Evolutionary conservation across 2,797 vertebrate species (phyloP), one percentile per base, ranked within the genome.

Genomic region (Scomberomorus guttatus): DNA sequence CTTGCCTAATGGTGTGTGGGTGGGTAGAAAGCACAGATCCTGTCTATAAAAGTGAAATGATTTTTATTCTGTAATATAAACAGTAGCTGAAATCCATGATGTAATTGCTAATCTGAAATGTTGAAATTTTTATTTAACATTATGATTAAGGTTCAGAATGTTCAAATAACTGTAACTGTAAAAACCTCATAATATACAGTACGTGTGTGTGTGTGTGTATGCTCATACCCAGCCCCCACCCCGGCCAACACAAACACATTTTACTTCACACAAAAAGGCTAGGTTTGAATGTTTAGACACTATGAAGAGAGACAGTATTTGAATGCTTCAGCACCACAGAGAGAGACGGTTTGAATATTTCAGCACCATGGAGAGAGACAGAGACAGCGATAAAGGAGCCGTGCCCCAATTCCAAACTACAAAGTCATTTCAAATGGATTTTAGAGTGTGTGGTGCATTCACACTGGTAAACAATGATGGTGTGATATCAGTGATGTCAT

Each of bases 1-100:
- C 82, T 89, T 83, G 78, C 65, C 87, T 93, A 93, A 93, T 93
- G 83, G 83, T 79, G 85, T 84, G 89, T 90, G 87, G 87, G 90
- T 54, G 83, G 85, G 70, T 75, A 80, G 59, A 80, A 84, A 76
- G 77, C 80, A 84, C 58, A 84, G 77, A 89, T 80, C 55, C 64
- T 79, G 78, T 54, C 74, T 55, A 54, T 70, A 68, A 84, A 82
- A 85, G 52, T 0, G 3, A 82, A 85, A 80, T 79, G 5, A 76
- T 82, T 82, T 83, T 74, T 73, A 59, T 69, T 72, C 76, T 72
- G 32, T 69, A 72, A 80, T 70, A 80, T 57, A 79, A 84, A 84
- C 2, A n/a, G n/a, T 42, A n/a, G 10, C n/a, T 61, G 48, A 82
- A 85, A 67, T 56, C 63, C 57, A 64, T 42, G 29, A 57, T 27